A percentile compares a stretch with the other conserved stretches of the same genome.
Conservation (phyloP, 2,888 invertebrate genomes). For the Meloe dianella region DNA sequence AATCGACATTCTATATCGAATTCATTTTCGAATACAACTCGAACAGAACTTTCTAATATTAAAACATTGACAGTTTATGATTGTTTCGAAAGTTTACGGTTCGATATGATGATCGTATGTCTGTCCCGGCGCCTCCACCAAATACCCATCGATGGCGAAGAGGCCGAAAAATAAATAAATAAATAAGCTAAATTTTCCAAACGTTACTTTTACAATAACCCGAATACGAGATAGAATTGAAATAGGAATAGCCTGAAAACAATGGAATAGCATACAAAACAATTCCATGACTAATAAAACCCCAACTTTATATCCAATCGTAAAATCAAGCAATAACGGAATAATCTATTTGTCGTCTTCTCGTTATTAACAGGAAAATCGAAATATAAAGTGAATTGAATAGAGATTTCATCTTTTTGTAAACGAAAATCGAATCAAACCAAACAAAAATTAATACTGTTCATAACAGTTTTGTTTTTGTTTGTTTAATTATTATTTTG, state of each 20-base stretch:
- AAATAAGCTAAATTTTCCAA: background rate
- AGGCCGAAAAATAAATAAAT: too few relatives aligned
- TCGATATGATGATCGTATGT: background rate
- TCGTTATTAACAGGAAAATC: conserved; percentile 11
- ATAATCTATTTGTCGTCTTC: conserved; percentile 10
- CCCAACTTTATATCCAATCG: conserved; percentile 10
- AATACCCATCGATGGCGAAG: background rate
- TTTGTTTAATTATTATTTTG: too few relatives aligned
- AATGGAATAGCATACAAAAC: background rate
- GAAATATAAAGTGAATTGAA: background rate
- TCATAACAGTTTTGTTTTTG: too few relatives aligned
- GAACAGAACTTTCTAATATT: background rate
- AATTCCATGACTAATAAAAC: conserved; percentile 11
- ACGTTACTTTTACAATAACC: background rate
- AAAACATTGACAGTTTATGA: background rate
- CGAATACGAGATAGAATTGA: background rate
- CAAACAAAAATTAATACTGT: too few relatives aligned
- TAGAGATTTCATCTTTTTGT: too few relatives aligned
- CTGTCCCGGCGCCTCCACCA: conserved; percentile 5
- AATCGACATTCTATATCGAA: background rate
- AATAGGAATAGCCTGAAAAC: background rate
- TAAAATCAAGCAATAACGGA: conserved; percentile 1
- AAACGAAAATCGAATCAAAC: too few relatives aligned
- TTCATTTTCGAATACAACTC: background rate
- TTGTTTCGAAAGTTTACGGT: background rate